Conservation (phyloP, 2,113 vertebrate species). For the Astur gentilis region DNA sequence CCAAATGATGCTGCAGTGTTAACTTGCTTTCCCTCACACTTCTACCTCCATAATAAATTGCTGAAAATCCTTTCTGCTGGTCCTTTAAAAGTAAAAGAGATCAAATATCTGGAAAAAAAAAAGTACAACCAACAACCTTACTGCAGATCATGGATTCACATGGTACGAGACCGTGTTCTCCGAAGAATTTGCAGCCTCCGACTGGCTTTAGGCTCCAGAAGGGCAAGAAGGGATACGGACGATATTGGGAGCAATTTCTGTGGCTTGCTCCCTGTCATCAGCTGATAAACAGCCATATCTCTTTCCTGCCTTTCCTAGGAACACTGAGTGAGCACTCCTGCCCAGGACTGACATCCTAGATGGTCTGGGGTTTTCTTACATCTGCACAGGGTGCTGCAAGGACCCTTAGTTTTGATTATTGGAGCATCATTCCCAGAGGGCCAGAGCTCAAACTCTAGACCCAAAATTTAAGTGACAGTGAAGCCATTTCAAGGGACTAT, state of each 20-base stretch:
- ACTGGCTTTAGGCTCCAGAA: neutral
- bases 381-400: neutral
- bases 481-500: neutral
- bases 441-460: neutral
- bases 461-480: neutral
- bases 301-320: neutral
- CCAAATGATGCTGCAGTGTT: neutral
- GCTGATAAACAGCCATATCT: neutral
- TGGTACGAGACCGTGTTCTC: fast-evolving
- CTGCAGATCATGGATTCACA: neutral
- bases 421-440: neutral
- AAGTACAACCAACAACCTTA: neutral
- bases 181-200: neutral
- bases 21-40: neutral
- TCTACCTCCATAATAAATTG: neutral
- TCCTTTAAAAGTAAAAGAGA: neutral
- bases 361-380: neutral
- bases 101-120: neutral
- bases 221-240: neutral
- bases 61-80: neutral
- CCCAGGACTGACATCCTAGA: neutral
- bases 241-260: neutral
- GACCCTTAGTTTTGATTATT: neutral
- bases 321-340: neutral
- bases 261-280: neutral